These are phyloP conservation scores for Fissipunctia ypsillon DNA, from an alignment of 2,888 invertebrate genomes.

Conservation along the genomic window DNA sequence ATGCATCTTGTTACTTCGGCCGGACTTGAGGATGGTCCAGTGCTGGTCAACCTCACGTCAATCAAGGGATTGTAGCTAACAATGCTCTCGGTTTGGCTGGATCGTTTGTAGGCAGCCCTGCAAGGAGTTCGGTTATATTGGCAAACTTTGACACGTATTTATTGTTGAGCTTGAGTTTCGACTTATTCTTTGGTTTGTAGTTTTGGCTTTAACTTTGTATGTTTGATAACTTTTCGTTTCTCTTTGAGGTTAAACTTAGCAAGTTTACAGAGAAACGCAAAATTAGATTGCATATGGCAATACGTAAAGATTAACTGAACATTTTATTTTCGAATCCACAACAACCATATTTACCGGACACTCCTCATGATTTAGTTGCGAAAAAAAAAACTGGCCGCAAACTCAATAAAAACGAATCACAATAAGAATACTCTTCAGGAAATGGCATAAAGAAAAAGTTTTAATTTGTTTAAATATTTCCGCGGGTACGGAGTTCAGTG, in stretches of 20 bases:
- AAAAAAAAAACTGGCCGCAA: conserved; percentile 70
- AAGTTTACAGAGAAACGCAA: not conserved
- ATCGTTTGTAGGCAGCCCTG: conserved; percentile 58
- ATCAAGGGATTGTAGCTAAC: conserved; percentile 82
- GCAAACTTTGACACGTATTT: conserved; percentile 63
- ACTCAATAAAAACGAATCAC: conserved; percentile 82
- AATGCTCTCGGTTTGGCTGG: conserved; percentile 69
- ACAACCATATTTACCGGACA: conserved; percentile 36
- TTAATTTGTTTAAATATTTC: conserved; percentile 90
- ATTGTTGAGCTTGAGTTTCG: conserved; percentile 53
- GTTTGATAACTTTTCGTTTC: conserved; percentile 35
- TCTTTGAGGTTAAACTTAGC: conserved; percentile 19
- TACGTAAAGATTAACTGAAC: not conserved
- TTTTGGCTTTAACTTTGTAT: conserved; percentile 34
- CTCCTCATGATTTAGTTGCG: conserved; percentile 35
- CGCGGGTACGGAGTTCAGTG: conserved; percentile 77
- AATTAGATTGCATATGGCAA: conserved; percentile 4
- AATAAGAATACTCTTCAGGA: conserved; percentile 81
- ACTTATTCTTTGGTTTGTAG: conserved; percentile 48
- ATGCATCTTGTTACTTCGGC: conserved; percentile 76
- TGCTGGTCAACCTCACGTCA: conserved; percentile 86
- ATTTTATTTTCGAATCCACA: not conserved
- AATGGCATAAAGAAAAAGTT: conserved; percentile 87
- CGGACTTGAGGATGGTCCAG: conserved; percentile 77
- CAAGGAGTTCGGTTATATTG: conserved; percentile 56